These are phyloP conservation scores for Drosophila flavopinicola DNA, from an alignment of 2,888 invertebrate species.

Conservation along the genomic window DNA sequence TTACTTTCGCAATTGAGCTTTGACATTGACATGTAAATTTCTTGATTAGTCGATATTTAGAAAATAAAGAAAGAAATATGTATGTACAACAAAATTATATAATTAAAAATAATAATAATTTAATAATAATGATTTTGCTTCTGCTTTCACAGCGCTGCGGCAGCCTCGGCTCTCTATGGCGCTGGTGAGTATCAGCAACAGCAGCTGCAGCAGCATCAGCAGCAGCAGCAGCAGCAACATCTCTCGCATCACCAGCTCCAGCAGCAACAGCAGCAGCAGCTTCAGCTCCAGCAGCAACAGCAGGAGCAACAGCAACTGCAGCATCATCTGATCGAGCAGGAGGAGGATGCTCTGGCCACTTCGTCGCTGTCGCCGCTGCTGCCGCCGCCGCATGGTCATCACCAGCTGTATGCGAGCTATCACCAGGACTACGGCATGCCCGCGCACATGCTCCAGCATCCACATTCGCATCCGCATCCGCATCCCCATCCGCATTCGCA, in stretches of 20 bases:
- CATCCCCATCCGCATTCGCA: constrained; percentile 40
- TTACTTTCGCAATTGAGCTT: too few relatives aligned
- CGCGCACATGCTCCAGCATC: constrained; percentile 63
- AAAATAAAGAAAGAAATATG: too few relatives aligned
- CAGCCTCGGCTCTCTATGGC: constrained; percentile 66
- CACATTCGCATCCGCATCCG: constrained; percentile 25
- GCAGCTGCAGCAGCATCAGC: constrained; percentile 31
- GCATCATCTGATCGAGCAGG: constrained; percentile 43
- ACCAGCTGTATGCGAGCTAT: constrained; percentile 67
- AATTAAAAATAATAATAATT: too few relatives aligned
- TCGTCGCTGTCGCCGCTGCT: constrained; percentile 62
- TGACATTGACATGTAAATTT: too few relatives aligned
- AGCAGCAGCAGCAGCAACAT: constrained; percentile 36
- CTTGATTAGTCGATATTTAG: too few relatives aligned
- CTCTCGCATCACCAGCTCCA: constrained; percentile 41
- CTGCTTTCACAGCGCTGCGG: constrained; percentile 58
- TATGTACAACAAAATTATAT: too few relatives aligned
- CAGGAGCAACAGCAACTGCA: constrained; percentile 40
- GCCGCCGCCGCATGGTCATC: constrained; percentile 60
- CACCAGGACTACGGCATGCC: constrained; percentile 76
- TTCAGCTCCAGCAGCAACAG: constrained; percentile 42
- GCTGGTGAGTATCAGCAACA: constrained; percentile 64
- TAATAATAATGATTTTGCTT: too few relatives aligned
- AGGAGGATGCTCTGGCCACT: constrained; percentile 54
- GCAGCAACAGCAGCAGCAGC: constrained; percentile 43